Percentiles rank a stretch among this genome's conserved stretches.
phyloP scores from a whole-genome alignment of 2,113 vertebrate species.

The Australoheros scitulus region DNA sequence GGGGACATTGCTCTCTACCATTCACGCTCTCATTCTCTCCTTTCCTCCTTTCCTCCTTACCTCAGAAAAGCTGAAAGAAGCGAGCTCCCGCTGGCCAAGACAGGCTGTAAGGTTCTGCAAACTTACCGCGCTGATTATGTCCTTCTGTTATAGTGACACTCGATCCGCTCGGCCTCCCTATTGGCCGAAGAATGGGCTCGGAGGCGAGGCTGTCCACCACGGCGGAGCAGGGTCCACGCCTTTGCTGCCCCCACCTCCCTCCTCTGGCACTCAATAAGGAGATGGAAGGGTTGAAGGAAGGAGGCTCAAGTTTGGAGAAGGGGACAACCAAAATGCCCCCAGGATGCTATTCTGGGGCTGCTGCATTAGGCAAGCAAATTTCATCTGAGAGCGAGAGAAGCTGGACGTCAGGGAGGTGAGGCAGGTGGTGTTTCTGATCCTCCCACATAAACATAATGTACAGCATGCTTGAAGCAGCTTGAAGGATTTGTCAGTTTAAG shows the following conservation, averaged over 20 bases:
- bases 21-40: slow-evolving; percentile 28
- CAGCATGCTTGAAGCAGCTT: background rate
- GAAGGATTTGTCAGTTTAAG: background rate
- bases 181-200: slow-evolving; percentile 76
- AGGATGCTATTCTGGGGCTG: slow-evolving; percentile 88
- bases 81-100: slow-evolving; percentile 82
- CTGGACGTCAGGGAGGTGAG: slow-evolving; percentile 33
- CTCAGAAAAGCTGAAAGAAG: slow-evolving; percentile 84
- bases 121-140: slow-evolving; percentile 76
- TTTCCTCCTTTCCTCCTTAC: slow-evolving; percentile 76
- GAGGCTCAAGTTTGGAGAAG: slow-evolving; percentile 78
- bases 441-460: slow-evolving; percentile 32
- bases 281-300: slow-evolving; percentile 72
- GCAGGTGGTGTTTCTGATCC: slow-evolving; percentile 51
- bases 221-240: slow-evolving; percentile 53
- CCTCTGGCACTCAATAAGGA: slow-evolving; percentile 83
- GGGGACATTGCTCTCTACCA: slow-evolving; percentile 25
- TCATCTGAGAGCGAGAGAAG: slow-evolving; percentile 35
- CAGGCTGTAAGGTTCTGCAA: slow-evolving; percentile 83
- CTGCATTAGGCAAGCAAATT: slow-evolving; percentile 78
- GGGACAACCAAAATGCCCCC: slow-evolving; percentile 62
- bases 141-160: slow-evolving; percentile 93
- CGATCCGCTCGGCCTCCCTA: slow-evolving; percentile 79
- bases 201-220: slow-evolving; percentile 39
- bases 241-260: slow-evolving; percentile 67